phyloP scores from a whole-genome alignment of 2,888 invertebrate genomes.

The Drosophila mimetica region DNA sequence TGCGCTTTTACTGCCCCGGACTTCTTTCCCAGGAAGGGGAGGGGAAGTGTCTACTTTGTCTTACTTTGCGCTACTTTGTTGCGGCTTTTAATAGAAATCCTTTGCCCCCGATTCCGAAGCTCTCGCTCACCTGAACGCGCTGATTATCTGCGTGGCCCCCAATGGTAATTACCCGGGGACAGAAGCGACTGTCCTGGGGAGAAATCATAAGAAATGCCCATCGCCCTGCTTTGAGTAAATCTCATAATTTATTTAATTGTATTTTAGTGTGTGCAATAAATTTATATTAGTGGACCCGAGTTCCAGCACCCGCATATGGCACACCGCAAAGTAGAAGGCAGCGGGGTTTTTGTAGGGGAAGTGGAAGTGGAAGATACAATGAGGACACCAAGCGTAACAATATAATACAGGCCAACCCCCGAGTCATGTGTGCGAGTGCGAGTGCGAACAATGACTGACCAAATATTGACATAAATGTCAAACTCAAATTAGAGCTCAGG shows the following conservation, averaged over 20 bases:
- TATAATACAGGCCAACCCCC: constrained; percentile 60
- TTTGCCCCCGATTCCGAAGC: constrained; percentile 60
- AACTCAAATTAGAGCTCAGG: constrained; percentile 81
- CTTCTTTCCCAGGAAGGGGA: constrained; percentile 9
- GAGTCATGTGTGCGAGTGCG: constrained; percentile 17
- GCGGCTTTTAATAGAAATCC: constrained; percentile 76
- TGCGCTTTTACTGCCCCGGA: constrained; percentile 67
- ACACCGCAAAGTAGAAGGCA: constrained; percentile 50
- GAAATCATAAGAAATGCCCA: constrained; percentile 53
- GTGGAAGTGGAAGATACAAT: constrained; percentile 44
- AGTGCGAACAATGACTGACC: constrained; percentile 78
- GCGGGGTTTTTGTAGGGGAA: constrained; percentile 9
- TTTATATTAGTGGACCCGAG: constrained; percentile 67
- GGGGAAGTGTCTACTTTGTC: constrained; percentile 68
- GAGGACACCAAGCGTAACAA: constrained; percentile 73
- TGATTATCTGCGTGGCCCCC: constrained; percentile 29
- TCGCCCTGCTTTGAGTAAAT: constrained; percentile 51
- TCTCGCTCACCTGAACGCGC: constrained; percentile 27
- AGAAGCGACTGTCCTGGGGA: constrained; percentile 9
- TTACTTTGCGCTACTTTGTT: constrained; percentile 77
- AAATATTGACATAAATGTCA: constrained; percentile 82
- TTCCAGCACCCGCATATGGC: constrained; percentile 59
- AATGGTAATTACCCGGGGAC: constrained; percentile 39
- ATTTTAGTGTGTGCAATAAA: constrained; percentile 78
- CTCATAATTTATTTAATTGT: constrained; percentile 80